Evolutionary conservation across 1,140 invertebrate species (phyloP), one percentile per base, ranked within the genome.

Genomic region (Stenopsyche tienmushanensis): DNA sequence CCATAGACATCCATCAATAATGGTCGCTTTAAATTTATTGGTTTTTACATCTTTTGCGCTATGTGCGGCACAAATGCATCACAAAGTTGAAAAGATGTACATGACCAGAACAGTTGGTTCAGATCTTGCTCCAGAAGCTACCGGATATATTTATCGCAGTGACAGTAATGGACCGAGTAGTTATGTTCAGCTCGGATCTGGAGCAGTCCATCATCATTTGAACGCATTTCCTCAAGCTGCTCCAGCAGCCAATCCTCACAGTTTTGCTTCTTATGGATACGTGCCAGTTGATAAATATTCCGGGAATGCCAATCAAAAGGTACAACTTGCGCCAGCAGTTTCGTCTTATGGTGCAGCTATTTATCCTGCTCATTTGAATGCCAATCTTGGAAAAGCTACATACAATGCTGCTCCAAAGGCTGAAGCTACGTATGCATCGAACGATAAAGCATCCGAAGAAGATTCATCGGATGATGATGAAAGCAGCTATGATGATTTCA

Each of bases 141-240:
- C 81, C 0, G 82, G 82, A 5, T 83, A 80, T 65, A 80, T 83
- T 42, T 83, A 81, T 71, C 76, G 80, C 42, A 83, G 79, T 65
- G 77, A 81, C 49, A 78, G 73, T 24, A 73, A 79, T 25, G 78
- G 77, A 0, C 75, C 77, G 1, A 77, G 74, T 1, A 79, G 76
- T 54, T 78, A 81, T 9, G 74, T 80, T 5, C 72, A 79, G 65
- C 77, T 83, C 72, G 80, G 78, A 15, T 78, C 78, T 20, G 76
- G 73, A 49, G 77, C 80, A 58, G 74, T 79, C 8, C 74, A 80
- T 68, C 73, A 78, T 60, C 77, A 80, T 24, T 71, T 81, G 10
- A 73, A 77, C n/a, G 75, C 78, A 50, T 66, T 75, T 25, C 69
- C 66, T 21, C 10, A 21, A 49, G 20, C 23, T 2, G 20, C 62